A percentile compares a stretch with the other conserved stretches of the same genome.
These are phyloP conservation scores for Macrostomum lignano DNA, from an alignment of 1,140 invertebrate genomes.

Conservation along the genomic window DNA sequence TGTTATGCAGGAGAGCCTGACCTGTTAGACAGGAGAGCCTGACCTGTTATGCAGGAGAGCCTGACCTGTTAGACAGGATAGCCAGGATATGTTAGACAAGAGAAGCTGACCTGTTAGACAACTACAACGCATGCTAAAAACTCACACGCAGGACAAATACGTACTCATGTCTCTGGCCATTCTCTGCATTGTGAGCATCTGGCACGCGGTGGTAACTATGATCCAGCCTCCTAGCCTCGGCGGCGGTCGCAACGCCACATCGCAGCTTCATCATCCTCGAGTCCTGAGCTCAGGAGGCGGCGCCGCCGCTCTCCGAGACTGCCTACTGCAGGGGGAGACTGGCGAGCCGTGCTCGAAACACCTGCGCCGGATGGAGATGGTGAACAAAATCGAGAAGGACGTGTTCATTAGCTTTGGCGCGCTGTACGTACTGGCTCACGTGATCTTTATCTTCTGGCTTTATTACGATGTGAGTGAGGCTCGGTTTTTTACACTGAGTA, in stretches of 20 bases:
- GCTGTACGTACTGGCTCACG: slow-evolving; percentile 11
- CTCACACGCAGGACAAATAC: slow-evolving; percentile 16
- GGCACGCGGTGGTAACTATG: slow-evolving; percentile 25
- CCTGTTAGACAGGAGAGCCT: too few relatives aligned
- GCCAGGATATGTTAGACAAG: too few relatives aligned
- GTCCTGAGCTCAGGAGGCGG: too few relatives aligned
- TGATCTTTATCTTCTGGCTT: slow-evolving; percentile 11
- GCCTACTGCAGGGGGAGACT: background rate
- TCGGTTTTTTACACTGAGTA: background rate
- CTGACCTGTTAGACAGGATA: too few relatives aligned
- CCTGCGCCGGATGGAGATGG: background rate
- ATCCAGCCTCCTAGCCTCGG: slow-evolving; percentile 9
- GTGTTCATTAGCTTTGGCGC: slow-evolving; percentile 12
- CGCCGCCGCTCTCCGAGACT: background rate
- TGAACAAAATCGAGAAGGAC: slow-evolving; percentile 10
- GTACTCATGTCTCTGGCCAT: slow-evolving; percentile 14
- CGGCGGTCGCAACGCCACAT: background rate
- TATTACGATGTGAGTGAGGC: slow-evolving; percentile 11
- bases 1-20: too few relatives aligned
- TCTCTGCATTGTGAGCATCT: slow-evolving; percentile 15
- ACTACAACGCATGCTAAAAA: background rate
- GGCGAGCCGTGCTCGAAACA: background rate
- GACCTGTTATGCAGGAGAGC: too few relatives aligned
- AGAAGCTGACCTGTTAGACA: too few relatives aligned
- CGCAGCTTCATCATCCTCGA: too few relatives aligned